Evolutionary conservation across 2,113 vertebrate species (phyloP), one percentile per base, ranked within the genome.

Genomic region (Ochotona princeps): DNA sequence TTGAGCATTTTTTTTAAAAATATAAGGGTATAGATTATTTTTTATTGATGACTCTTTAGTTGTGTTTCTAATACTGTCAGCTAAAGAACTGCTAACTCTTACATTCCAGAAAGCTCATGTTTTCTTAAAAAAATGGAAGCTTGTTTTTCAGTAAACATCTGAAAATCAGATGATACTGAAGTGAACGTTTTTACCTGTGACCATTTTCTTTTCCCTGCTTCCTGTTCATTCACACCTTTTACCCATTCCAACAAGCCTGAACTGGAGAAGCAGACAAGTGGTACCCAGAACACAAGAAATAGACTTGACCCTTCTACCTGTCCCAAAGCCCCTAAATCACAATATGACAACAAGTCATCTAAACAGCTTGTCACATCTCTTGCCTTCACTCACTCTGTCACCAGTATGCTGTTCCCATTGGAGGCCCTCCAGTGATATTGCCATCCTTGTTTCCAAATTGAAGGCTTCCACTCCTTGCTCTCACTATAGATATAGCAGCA

Each of bases 91-190:
- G 38, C 38, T 72, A 70, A 72, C 35, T 72, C 21, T 28, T 9
- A 25, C 0, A 38, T 13, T 76, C 38, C 54, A 26, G 28, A 57
- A 57, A 5, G 18, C 44, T 15, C 4, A 38, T 5, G 61, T 21
- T 7, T 23, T 7, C 14, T 51, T 47, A 57, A 49, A 81, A 69
- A 70, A 21, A 23, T 28, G n/a, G 67, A 63, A 69, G 25, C 11
- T 81, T 30, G 7, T 26, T 44, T 44, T 44, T 44, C 38, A 44
- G 44, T 0, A 44, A 6, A 11, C 1, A 21, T 0, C n/a, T 32
- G 20, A 13, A 72, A 44, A 13, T 69, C 13, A 51, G 44, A 69
- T 5, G 9, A 4, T 5, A 3, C 23, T 15, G 17, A 35, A 54
- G 8, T n/a, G 14, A 86, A 65, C 54, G 11, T 4, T 35, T 2